Conservation (phyloP, 1,140 invertebrate genomes). For the Anastatus disparis region DNA sequence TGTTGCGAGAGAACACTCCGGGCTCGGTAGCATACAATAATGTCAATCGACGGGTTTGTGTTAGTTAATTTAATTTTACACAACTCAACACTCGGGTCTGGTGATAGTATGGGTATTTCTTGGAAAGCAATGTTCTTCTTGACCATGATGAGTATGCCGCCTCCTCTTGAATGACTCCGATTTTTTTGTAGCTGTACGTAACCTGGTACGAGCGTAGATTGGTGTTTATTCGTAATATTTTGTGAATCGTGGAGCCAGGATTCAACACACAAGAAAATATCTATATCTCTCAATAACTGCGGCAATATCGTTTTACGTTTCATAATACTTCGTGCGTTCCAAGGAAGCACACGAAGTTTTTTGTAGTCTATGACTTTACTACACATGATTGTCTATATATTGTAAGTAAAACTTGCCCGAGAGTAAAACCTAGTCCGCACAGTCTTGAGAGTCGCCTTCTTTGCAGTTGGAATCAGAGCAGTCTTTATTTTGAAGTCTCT, state of each 20-base stretch:
- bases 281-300: neutral
- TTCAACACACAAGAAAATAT: conserved; percentile 19
- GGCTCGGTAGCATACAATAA: conserved; percentile 8
- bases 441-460: no score
- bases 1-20: neutral
- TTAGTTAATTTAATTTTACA: neutral
- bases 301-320: neutral
- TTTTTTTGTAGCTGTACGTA: conserved; percentile 1
- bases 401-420: no score
- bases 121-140: neutral
- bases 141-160: neutral
- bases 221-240: no score
- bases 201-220: no score
- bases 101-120: neutral
- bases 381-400: no score
- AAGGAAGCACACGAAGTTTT: neutral
- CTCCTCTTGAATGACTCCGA: neutral
- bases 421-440: no score
- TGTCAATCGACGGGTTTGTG: neutral
- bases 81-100: neutral
- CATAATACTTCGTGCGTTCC: conserved; percentile 2
- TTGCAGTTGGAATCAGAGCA: no score
- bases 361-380: no score
- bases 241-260: no score
- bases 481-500: no score